Evolutionary conservation across 2,113 vertebrate species (phyloP), one percentile per base, ranked within the genome.

Genomic region (Fregetta grallaria): DNA sequence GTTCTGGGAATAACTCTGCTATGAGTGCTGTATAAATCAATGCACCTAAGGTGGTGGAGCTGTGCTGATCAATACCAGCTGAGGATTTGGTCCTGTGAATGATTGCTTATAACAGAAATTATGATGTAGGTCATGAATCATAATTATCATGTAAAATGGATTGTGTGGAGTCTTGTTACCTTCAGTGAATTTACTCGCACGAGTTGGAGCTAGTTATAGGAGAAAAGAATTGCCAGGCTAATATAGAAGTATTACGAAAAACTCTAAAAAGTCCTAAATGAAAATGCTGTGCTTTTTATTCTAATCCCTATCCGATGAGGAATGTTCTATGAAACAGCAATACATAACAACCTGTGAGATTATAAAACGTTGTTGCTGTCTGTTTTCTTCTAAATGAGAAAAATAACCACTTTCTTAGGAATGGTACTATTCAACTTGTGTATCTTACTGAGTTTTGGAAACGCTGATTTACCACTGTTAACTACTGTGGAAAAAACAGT

Each of bases 1-100:
- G 66, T 94, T 70, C 92, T 96, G 81, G 83, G 73, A 91, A 61
- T 73, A 92, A 56, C 58, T 59, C 65, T 3, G 22, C 30, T 62
- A 7, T 77, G 76, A 90, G 62, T 76, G 74, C 74, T 91, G 32
- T 65, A 55, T 95, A 94, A 92, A 96, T 97, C 81, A 95, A 2
- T 73, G 53, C 71, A 61, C 55, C 68, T 68, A 76, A 82, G 47
- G 66, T 94, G 86, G 16, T 85, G 52, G 85, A 70, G 52, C 65
- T 94, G 38, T 55, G 90, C 73, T 92, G 91, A 91, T 91, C 89
- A 84, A 80, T 94, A 79, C 77, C 87, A 96, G 88, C 88, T 96
- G 89, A 86, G 52, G 55, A 61, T 70, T 59, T 95, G 70, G 71
- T 68, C 49, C 66, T 80, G 27, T 77, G 52, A 73, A 86, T 86